Evolutionary conservation across 2,113 vertebrate genomes (phyloP).

Genomic region (Percina caprodes): DNA sequence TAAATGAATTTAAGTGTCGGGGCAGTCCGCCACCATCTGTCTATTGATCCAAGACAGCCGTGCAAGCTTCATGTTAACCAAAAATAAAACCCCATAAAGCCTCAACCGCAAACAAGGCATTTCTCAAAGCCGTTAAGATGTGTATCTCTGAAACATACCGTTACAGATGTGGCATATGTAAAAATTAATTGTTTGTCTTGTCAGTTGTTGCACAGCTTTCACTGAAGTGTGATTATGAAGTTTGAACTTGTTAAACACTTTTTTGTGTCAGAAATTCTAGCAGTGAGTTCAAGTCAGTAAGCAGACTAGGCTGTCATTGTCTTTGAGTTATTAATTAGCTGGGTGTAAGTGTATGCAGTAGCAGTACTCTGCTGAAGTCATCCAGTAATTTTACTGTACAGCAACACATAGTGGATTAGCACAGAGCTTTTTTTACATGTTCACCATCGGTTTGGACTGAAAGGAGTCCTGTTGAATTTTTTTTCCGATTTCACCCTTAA

Average conservation of each 20-base stretch:
- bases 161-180: constrained; percentile 53
- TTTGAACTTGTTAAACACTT: constrained; percentile 41
- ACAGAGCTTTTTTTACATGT: constrained; percentile 48
- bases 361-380: constrained; percentile 45
- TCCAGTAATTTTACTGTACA: constrained; percentile 42
- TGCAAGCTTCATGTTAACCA: constrained; percentile 16
- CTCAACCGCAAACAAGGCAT: background rate
- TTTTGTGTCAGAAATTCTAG: constrained; percentile 32
- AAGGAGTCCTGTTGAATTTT: constrained; percentile 40
- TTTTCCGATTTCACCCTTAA: background rate
- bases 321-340: constrained; percentile 69
- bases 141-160: constrained; percentile 25
- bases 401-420: constrained; percentile 49
- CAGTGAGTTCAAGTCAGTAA: constrained; percentile 26
- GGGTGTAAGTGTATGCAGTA: constrained; percentile 65
- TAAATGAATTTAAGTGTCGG: too few relatives aligned
- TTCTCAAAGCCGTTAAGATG: background rate
- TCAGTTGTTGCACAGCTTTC: constrained; percentile 45
- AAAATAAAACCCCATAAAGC: constrained; percentile 15
- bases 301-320: constrained; percentile 39
- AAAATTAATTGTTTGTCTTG: constrained; percentile 32
- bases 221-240: constrained; percentile 54
- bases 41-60: too few relatives aligned
- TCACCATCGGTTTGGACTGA: constrained; percentile 40
- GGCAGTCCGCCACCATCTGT: too few relatives aligned